Evolutionary conservation across 2,888 invertebrate species (phyloP).

Genomic region (Oasisia sp.): DNA sequence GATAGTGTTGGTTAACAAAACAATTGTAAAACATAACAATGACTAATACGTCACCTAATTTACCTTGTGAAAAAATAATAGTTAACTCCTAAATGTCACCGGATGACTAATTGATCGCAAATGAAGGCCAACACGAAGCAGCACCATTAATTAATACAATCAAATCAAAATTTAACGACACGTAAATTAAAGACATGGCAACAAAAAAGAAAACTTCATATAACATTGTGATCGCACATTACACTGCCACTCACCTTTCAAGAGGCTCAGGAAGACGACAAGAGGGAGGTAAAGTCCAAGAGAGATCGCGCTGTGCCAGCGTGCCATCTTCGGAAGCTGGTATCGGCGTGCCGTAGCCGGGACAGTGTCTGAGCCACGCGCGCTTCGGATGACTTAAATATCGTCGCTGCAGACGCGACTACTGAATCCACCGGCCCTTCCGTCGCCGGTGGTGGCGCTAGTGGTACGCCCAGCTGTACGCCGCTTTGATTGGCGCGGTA

Average conservation of each 20-base stretch:
- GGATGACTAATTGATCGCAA: background rate
- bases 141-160: background rate
- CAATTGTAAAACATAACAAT: too few relatives aligned
- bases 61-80: background rate
- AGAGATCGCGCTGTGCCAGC: background rate
- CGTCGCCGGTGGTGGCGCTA: background rate
- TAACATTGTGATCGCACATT: background rate
- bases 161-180: background rate
- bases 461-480: background rate
- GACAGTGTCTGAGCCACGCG: background rate
- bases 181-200: background rate
- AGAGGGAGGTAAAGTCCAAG: background rate
- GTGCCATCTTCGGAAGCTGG: background rate
- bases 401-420: background rate
- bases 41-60: background rate
- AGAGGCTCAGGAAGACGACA: background rate
- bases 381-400: constrained; percentile 1
- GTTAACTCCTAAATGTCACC: too few relatives aligned
- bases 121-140: background rate
- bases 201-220: background rate
- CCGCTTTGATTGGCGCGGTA: background rate
- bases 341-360: background rate
- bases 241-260: background rate
- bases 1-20: too few relatives aligned
- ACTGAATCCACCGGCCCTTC: background rate